phyloP scores from a whole-genome alignment of 2,888 invertebrate genomes.

The Parnassius glacialis region DNA sequence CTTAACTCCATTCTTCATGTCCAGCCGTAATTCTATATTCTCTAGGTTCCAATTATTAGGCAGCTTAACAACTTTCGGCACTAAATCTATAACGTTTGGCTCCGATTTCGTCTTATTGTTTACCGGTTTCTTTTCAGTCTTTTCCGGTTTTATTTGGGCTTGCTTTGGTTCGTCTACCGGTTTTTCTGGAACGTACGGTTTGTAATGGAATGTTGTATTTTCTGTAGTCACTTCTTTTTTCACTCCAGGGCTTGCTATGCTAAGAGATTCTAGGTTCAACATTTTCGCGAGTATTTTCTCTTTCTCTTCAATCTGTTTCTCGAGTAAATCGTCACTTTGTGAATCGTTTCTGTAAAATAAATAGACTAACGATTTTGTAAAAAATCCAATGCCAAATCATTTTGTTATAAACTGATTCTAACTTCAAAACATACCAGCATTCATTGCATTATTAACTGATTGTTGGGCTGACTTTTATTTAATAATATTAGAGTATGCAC shows the following conservation, averaged over 20 bases:
- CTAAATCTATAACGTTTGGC: conserved; percentile 48
- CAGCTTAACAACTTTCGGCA: conserved; percentile 74
- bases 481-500: no score
- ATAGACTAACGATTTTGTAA: background rate
- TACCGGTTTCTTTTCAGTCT: conserved; percentile 18
- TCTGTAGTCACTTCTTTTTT: conserved; percentile 18
- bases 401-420: no score
- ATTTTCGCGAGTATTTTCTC: conserved; percentile 86
- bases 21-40: conserved; percentile 66
- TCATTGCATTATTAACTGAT: no score
- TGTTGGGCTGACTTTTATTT: no score
- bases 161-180: conserved; percentile 8
- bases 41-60: conserved; percentile 83
- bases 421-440: no score
- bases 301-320: conserved; percentile 87
- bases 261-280: conserved; percentile 81
- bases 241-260: conserved; percentile 43
- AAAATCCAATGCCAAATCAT: no score
- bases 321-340: conserved; percentile 83
- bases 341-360: conserved; percentile 63
- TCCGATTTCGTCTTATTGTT: conserved; percentile 29
- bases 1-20: conserved; percentile 51
- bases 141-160: conserved; percentile 12
- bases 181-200: conserved; percentile 13
- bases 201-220: background rate